phyloP scores from a whole-genome alignment of 2,888 invertebrate species.

The Gandaritis pyraliata region DNA sequence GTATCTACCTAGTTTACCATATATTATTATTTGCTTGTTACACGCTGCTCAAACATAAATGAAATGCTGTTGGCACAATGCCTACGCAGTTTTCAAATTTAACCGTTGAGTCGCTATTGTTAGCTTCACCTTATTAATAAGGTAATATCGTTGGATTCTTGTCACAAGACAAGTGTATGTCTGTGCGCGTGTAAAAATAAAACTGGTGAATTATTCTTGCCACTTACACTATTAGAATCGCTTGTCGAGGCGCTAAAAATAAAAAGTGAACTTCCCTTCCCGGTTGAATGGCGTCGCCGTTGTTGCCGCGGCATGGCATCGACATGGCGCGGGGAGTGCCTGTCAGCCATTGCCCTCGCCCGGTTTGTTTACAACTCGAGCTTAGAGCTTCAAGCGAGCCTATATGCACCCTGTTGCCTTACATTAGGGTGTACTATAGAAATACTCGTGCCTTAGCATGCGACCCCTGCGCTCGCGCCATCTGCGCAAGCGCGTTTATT shows the following conservation, averaged over 20 bases:
- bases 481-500: slow-evolving; percentile 79
- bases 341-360: slow-evolving; percentile 82
- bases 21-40: slow-evolving; percentile 8
- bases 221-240: slow-evolving; percentile 49
- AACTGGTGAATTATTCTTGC: neutral
- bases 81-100: slow-evolving; percentile 8
- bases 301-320: slow-evolving; percentile 51
- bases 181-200: neutral
- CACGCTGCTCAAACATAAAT: slow-evolving; percentile 3
- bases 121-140: neutral
- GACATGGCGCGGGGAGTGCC: slow-evolving; percentile 74
- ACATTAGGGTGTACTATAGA: slow-evolving; percentile 67
- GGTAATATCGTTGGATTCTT: neutral
- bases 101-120: slow-evolving; percentile 15
- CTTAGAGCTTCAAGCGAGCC: slow-evolving; percentile 51
- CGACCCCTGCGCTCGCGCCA: slow-evolving; percentile 76
- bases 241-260: slow-evolving; percentile 77
- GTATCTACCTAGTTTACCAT: slow-evolving; percentile 18
- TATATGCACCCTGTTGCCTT: slow-evolving; percentile 65
- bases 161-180: neutral
- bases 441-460: slow-evolving; percentile 39
- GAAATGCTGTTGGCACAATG: slow-evolving; percentile 11
- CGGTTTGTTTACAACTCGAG: slow-evolving; percentile 81
- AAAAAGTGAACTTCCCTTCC: slow-evolving; percentile 83
- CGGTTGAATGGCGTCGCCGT: slow-evolving; percentile 81